Evolutionary conservation across 2,797 vertebrate species (phyloP).

Genomic region (Lagodon rhomboides): DNA sequence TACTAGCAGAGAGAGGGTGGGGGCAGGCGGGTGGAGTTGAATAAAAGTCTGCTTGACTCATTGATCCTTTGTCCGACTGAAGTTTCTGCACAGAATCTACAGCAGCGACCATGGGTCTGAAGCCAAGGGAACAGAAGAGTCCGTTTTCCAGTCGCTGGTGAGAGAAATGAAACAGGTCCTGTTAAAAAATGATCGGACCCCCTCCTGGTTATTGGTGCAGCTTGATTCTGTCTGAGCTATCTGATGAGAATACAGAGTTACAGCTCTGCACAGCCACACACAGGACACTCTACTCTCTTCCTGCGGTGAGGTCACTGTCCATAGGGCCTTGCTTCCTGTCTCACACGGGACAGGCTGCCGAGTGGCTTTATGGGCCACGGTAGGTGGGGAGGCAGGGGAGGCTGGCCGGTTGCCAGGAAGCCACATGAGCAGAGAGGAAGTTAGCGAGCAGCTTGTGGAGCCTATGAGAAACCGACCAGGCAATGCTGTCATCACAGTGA

Average conservation of each 20-base stretch:
- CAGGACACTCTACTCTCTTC: constrained; percentile 66
- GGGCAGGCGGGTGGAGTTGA: too few species aligned
- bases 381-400: constrained; percentile 23
- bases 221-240: neutral
- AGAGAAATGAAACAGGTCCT: too few species aligned
- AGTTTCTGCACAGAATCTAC: too few species aligned
- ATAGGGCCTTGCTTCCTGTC: constrained; percentile 79
- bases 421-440: constrained; percentile 65
- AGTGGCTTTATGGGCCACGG: constrained; percentile 50
- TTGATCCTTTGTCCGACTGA: too few species aligned
- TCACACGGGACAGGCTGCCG: constrained; percentile 79
- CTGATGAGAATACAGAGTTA: constrained; percentile 10
- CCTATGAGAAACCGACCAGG: constrained; percentile 31
- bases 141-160: too few species aligned
- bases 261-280: constrained; percentile 22
- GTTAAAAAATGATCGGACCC: too few species aligned
- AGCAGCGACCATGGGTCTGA: too few species aligned
- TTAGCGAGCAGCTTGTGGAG: constrained; percentile 26
- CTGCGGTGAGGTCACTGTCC: constrained; percentile 80
- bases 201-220: neutral
- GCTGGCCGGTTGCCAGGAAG: constrained; percentile 66
- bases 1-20: too few species aligned
- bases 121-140: too few species aligned
- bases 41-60: too few species aligned
- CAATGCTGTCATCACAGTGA: constrained; percentile 36